Base-by-base conservation (phyloP, 2,797 vertebrate species). In the Kryptolebias ocellatus region DNA sequence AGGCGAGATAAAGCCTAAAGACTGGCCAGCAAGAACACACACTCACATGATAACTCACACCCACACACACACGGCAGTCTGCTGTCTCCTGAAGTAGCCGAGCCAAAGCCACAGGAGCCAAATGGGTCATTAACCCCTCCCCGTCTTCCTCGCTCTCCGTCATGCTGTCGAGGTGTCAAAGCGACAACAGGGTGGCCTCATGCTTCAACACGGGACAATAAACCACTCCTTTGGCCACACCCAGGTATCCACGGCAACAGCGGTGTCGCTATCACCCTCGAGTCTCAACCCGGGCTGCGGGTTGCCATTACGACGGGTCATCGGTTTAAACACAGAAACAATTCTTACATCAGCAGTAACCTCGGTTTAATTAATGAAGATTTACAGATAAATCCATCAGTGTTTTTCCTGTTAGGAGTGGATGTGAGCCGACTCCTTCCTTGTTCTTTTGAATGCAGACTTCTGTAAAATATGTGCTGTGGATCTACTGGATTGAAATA, bases 91-190 rank as follows among this genome's bases (percentile, higher is more conserved):
- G 18, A 66, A 77, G 68, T n/a, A 49, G 63, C 53, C 44, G 1
- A 55, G 53, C 71, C 29, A 56, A 67, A 76, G 42, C 71, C 65
- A 58, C 72, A 34, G 42, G 67, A 75, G 70, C 66, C 82, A 85
- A 80, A 83, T 72, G 67, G 77, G 61, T 78, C 71, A 72, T 82
- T 77, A 79, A 76, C 69, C 65, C 57, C 47, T 60, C 18, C 29
- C 54, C 2, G 49, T 17, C 51, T 42, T 17, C 27, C 18, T 64
- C 39, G 1, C 56, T 5, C 62, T 64, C 71, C 3, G 0, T 62
- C 68, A 52, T 31, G 51, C 67, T 55, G 64, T 45, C 1, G 20
- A 68, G 70, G 81, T 78, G 79, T 83, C 66, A 60, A 58, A 55
- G 71, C 4, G 49, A 78, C 76, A 72, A 79, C 74, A 54, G 71